Percentiles rank a stretch among this genome's conserved stretches.
These are phyloP conservation scores for Triplophysa dalaica DNA, from an alignment of 2,113 vertebrate species.

Conservation along the genomic window DNA sequence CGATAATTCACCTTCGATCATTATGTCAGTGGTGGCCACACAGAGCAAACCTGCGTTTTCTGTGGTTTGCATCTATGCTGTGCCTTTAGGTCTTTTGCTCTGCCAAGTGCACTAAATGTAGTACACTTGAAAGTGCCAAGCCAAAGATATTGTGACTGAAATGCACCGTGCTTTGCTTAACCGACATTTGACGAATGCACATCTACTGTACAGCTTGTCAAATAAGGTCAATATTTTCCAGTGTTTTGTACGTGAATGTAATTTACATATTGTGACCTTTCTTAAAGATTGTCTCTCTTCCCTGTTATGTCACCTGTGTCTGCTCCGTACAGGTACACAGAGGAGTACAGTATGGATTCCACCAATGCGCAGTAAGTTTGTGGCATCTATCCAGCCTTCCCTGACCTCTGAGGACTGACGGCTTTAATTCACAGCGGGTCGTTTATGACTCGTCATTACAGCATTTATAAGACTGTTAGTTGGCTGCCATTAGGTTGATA, in stretches of 20 bases:
- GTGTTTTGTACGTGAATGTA: constrained; percentile 18
- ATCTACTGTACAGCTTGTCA: too few relatives aligned
- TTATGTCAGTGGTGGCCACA: constrained; percentile 16
- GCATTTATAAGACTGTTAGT: too few relatives aligned
- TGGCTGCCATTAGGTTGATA: too few relatives aligned
- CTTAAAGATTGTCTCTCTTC: constrained; percentile 50
- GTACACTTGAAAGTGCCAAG: background rate
- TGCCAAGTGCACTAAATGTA: background rate
- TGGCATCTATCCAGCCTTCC: constrained; percentile 50
- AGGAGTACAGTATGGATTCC: constrained; percentile 92
- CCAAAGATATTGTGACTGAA: constrained; percentile 6
- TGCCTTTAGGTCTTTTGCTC: background rate
- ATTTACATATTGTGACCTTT: constrained; percentile 43
- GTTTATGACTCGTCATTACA: too few relatives aligned
- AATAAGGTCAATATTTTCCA: constrained; percentile 3
- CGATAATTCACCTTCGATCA: background rate
- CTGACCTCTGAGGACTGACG: background rate
- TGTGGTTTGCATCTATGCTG: background rate
- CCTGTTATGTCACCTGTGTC: constrained; percentile 68
- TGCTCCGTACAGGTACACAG: constrained; percentile 75
- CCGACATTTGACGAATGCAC: background rate
- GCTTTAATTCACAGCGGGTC: too few relatives aligned
- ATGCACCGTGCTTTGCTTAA: background rate
- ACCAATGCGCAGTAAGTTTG: constrained; percentile 84
- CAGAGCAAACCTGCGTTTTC: constrained; percentile 11